These are phyloP conservation scores for Caenorhabditis macrosperma DNA, from an alignment of 2,888 invertebrate genomes.

Conservation along the genomic window DNA sequence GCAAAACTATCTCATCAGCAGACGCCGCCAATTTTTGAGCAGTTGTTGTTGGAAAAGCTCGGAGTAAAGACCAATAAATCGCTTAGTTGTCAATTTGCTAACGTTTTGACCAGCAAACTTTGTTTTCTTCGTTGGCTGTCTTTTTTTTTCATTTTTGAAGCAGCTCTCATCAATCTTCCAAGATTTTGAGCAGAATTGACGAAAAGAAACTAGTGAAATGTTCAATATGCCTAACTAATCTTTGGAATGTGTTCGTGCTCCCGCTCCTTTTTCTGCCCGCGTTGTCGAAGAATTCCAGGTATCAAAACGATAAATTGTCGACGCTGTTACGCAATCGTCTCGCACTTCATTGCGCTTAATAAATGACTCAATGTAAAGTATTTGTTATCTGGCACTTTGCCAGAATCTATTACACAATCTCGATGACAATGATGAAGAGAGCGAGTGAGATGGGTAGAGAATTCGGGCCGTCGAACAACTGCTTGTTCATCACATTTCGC, in stretches of 20 bases:
- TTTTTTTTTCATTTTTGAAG: neutral
- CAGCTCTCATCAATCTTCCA: no score
- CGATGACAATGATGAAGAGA: conserved; percentile 38
- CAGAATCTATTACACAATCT: conserved; percentile 51
- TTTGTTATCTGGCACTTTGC: conserved; percentile 55
- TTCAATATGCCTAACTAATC: no score
- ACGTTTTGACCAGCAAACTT: conserved; percentile 10
- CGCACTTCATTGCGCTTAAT: conserved; percentile 6
- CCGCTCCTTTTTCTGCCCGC: no score
- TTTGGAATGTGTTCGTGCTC: no score
- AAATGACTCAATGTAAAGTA: conserved; percentile 41
- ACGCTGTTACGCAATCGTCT: conserved; percentile 2
- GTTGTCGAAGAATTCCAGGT: neutral
- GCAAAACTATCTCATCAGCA: neutral
- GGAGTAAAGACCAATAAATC: conserved; percentile 42
- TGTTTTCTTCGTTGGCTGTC: conserved; percentile 2
- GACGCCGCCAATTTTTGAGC: neutral
- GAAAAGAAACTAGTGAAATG: no score
- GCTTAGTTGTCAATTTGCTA: conserved; percentile 23
- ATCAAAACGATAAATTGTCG: conserved; percentile 15
- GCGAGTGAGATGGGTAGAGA: neutral
- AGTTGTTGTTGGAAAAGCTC: conserved; percentile 26
- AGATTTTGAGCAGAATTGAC: no score
- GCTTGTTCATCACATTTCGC: conserved; percentile 22
- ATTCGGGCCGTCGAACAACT: conserved; percentile 45